Percentiles rank a stretch among this genome's conserved stretches.
These are phyloP conservation scores for Planococcus citri DNA, from an alignment of 1,140 invertebrate genomes.

Conservation along the genomic window DNA sequence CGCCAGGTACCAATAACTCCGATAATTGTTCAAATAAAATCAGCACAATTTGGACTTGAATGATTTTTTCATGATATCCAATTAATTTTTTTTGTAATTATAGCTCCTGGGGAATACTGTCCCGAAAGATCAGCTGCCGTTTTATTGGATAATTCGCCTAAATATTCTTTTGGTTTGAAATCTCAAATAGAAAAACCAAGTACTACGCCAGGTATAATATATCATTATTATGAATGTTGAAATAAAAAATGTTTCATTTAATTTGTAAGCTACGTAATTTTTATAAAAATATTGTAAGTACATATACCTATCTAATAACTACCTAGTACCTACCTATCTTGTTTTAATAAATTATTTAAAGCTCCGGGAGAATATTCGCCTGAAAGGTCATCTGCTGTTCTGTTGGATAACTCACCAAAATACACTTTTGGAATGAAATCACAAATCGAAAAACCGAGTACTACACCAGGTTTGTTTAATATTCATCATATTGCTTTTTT, in stretches of 20 bases:
- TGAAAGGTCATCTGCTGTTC: conserved; percentile 50
- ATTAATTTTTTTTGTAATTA: neutral
- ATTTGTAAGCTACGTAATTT: no score
- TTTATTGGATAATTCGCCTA: conserved; percentile 50
- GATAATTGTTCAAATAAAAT: neutral
- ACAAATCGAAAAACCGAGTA: conserved; percentile 41
- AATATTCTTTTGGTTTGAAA: conserved; percentile 53
- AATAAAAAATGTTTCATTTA: no score
- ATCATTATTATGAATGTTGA: no score
- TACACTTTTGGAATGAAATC: conserved; percentile 54
- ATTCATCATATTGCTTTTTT: no score
- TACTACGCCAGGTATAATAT: neutral
- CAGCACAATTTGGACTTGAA: neutral
- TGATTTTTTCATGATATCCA: neutral
- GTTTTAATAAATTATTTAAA: no score
- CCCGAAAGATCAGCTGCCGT: conserved; percentile 55
- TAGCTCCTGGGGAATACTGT: conserved; percentile 65
- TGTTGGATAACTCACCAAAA: conserved; percentile 47
- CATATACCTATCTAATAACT: no score
- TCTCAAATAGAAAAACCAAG: conserved; percentile 44
- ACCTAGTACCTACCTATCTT: no score
- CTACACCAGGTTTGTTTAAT: conserved; percentile 37
- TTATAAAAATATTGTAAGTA: no score
- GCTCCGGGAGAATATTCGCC: conserved; percentile 67
- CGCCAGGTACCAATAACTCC: conserved; percentile 36